Percentiles rank a stretch among this genome's conserved stretches.
phyloP scores from a whole-genome alignment of 2,797 vertebrate genomes.

The Helicolenus hilgendorfi region DNA sequence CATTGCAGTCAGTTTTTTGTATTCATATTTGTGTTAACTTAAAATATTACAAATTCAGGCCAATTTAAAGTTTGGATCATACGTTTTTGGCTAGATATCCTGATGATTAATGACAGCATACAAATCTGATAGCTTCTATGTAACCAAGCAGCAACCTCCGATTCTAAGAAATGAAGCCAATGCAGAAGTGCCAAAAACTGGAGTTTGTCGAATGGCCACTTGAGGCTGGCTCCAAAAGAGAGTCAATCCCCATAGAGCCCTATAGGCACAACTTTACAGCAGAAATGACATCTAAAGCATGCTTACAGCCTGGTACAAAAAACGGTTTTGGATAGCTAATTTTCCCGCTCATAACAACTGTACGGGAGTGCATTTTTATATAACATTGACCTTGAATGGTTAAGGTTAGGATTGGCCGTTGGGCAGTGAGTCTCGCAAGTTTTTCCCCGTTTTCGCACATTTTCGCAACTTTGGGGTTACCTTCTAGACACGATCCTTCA shows the following conservation, averaged over 20 bases:
- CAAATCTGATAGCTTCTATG: background rate
- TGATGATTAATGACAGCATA: slow-evolving; percentile 23
- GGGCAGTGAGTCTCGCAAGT: background rate
- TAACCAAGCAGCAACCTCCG: background rate
- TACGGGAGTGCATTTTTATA: background rate
- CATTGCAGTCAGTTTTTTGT: background rate
- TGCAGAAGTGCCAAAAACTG: background rate
- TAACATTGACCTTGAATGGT: background rate
- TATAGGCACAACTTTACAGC: too few species aligned
- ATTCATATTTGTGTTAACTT: background rate
- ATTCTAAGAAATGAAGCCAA: background rate
- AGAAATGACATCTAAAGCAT: too few species aligned
- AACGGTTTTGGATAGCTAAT: background rate
- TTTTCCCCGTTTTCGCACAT: background rate
- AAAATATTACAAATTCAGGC: background rate
- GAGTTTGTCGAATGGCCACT: background rate
- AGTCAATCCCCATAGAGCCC: background rate
- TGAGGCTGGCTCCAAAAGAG: background rate
- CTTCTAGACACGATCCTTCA: background rate
- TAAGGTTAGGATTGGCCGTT: background rate
- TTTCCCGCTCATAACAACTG: background rate
- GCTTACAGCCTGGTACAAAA: background rate
- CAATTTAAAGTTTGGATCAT: slow-evolving; percentile 3
- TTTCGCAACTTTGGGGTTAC: background rate
- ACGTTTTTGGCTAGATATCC: background rate